Evolutionary conservation across 2,888 invertebrate species (phyloP), one percentile per base, ranked within the genome.

Genomic region (Calephelis perditalis): DNA sequence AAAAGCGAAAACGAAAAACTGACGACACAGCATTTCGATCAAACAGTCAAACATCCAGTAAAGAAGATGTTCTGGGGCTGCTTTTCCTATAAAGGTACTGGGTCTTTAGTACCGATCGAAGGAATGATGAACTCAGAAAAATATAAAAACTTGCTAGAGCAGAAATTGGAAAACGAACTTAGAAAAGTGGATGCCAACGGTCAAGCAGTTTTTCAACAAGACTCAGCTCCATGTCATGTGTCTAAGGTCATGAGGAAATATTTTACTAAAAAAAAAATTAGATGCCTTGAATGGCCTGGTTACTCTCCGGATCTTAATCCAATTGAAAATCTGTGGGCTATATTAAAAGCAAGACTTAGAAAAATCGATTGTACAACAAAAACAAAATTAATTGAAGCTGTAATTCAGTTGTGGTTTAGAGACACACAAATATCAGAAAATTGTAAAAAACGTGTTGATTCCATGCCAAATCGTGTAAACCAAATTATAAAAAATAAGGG

Each of bases 1-100:
- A 46, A 46, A 46, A 12, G 46, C 46, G 46, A 11, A 3, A 46
- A 2, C 5, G 46, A 46, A 46, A 46, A 46, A 46, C 12, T 46
- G 9, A 46, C 46, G 46, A 46, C 46, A 10, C 12, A 46, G 10
- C 46, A 46, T 46, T 46, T 46, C 46, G 46, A 46, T 5, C 46
- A 46, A 46, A 46, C 11, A 10, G 46, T 46, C 46, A 46, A 12
- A 46, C 46, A 46, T 1, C 46, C n/a, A 43, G 3, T 46, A 10
- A 46, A 12, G 46, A 46, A 46, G 11, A 46, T 12, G 46, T 46
- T 46, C 10, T 46, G 46, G 46, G 3, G 46, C 11, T 46, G 12
- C n/a, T 46, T 46, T 46, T 46, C 46, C 46, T 46, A 46, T 46
- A 46, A 11, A 46, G 46, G 12, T 46, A 46, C 46, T 46, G 46